Conservation (phyloP, 2,113 vertebrate genomes). For the Phaetusa simplex region DNA sequence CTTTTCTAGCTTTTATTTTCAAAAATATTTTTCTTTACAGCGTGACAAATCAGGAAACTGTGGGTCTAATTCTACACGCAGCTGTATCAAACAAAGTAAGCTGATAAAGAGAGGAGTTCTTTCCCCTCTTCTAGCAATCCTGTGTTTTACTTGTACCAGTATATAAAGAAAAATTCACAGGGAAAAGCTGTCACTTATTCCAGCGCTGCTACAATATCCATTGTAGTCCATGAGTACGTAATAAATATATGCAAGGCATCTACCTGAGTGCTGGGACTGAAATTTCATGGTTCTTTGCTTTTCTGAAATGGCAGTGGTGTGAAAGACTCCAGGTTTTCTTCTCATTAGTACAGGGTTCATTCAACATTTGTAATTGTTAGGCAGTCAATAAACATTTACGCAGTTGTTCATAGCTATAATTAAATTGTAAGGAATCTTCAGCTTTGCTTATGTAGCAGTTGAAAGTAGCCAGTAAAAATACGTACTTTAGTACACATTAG, state of each 20-base stretch:
- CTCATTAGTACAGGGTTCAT: background rate
- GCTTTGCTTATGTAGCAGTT: background rate
- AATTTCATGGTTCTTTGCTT: background rate
- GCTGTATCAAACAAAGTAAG: background rate
- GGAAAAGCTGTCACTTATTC: background rate
- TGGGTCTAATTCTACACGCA: background rate
- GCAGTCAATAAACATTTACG: background rate
- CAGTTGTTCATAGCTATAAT: background rate
- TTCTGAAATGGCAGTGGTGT: background rate
- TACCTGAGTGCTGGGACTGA: background rate
- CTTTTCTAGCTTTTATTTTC: background rate
- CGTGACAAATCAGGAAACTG: background rate
- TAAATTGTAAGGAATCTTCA: background rate
- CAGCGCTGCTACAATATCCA: background rate
- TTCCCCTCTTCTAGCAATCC: background rate
- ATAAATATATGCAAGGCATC: background rate
- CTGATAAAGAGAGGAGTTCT: background rate
- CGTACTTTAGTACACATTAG: background rate
- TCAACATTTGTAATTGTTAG: background rate
- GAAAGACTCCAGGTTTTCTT: background rate
- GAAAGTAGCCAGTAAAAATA: background rate
- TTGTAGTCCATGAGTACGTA: background rate
- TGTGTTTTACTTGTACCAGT: background rate
- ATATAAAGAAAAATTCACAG: background rate
- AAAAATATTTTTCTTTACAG: background rate